A percentile compares a stretch with the other conserved stretches of the same genome.
phyloP scores from a whole-genome alignment of 92 coral and sea anemone genomes.

The Porites evermanni region DNA sequence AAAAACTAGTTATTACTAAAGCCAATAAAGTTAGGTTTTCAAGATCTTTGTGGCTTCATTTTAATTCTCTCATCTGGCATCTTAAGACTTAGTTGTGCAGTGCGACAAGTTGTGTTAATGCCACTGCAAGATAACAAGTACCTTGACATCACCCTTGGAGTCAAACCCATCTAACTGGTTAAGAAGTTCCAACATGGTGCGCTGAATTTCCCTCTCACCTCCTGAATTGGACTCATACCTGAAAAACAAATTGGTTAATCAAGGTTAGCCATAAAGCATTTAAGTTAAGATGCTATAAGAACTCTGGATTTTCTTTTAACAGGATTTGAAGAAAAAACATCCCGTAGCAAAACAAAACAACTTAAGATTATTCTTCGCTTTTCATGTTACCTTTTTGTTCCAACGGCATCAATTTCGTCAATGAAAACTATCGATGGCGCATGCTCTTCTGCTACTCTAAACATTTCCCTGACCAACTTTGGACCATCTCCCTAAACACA shows the following conservation, averaged over 20 bases:
- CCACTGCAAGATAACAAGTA: neutral
- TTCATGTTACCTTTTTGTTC: slow-evolving; percentile 86
- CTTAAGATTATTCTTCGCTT: no score
- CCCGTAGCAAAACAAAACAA: no score
- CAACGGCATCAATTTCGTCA: slow-evolving; percentile 99
- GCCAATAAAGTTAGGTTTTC: no score
- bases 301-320: no score
- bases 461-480: slow-evolving; percentile 95
- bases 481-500: slow-evolving; percentile 96
- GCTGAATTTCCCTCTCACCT: slow-evolving; percentile 98
- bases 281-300: no score
- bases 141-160: slow-evolving; percentile 99
- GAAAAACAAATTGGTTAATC: neutral
- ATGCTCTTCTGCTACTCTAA: slow-evolving; percentile 97
- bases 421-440: slow-evolving; percentile 99
- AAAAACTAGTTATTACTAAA: no score
- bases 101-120: neutral
- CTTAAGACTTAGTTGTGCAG: no score
- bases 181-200: slow-evolving; percentile 98
- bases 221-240: slow-evolving; percentile 99
- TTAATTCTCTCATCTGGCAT: no score
- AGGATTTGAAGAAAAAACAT: no score
- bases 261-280: neutral
- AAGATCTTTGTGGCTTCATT: no score
- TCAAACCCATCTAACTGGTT: slow-evolving; percentile 99